Base-by-base conservation (phyloP, 2,888 invertebrate species). In the Pristionchus japonicus region DNA sequence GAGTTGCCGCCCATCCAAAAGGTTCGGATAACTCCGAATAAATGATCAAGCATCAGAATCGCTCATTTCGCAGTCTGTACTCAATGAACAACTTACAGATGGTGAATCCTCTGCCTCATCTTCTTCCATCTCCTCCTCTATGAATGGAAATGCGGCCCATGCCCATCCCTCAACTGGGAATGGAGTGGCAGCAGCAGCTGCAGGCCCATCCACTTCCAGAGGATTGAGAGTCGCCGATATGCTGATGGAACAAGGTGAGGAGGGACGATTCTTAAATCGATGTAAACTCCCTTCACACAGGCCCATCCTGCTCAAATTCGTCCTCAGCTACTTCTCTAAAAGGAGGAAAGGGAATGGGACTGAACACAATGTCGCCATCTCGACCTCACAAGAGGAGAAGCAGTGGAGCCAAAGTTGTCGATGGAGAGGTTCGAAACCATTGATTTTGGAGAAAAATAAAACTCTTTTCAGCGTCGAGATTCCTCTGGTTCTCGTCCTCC, bases 381-480 rank as follows among this genome's bases (percentile, higher is more conserved):
- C 52, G 82, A 52, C 82, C 82, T 15, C 82, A 83, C 52, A 83
- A 83, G 34, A 83, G 82, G 23, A 83, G 82, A 52, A 52, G 52
- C 31, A 83, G 82, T 83, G 82, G 82, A 52, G 82, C 52, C 1
- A 83, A 83, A 52, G 82, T 83, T 3, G 11, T 83, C 7, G 82
- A 83, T 23, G 82, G 52, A 83, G 82, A 52, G 15, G 82, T 52
- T 23, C 34, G 52, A n/a, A 3, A 83, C 17, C 2, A 57, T 23
- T n/a, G 17, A 57, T 57, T 57, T 57, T 57, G 3, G 17, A n/a
- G 3, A 37, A 37, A 1, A 37, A 17, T 37, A 40, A 40, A 2
- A 31, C 40, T 7, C 40, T 1, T 27, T 77, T 40, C 1, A 77
- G 77, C 43, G 43, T 6, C 77, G 77, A 13, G 43, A 77, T 40